Conservation (phyloP, 2,888 invertebrate species). For the Drosophila rellima region DNA sequence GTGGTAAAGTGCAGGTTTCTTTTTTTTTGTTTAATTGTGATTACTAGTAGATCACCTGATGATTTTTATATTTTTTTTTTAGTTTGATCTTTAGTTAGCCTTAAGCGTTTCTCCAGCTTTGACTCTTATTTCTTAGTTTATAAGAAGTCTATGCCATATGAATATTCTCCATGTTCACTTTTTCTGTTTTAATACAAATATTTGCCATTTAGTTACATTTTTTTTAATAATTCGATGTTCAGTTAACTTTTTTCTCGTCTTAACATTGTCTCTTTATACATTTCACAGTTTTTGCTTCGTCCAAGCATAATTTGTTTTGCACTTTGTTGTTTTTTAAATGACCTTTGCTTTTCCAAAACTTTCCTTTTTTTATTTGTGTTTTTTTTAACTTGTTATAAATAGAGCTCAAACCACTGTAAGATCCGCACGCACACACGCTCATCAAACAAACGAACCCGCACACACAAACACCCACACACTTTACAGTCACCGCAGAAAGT, state of each 20-base stretch:
- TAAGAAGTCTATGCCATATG: background rate
- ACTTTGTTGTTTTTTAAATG: background rate
- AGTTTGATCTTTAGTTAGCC: background rate
- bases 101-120: background rate
- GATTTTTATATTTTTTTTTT: background rate
- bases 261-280: background rate
- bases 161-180: background rate
- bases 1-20: background rate
- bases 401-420: conserved; percentile 25
- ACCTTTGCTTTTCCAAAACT: background rate
- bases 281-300: background rate
- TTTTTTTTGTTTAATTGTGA: background rate
- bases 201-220: background rate
- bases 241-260: background rate
- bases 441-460: conserved; percentile 2
- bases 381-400: conserved; percentile 8
- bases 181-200: background rate
- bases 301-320: background rate
- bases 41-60: background rate
- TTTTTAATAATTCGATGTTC: background rate
- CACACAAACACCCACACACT: conserved; percentile 8
- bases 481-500: conserved; percentile 50
- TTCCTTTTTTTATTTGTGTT: background rate
- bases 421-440: conserved; percentile 2
- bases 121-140: background rate